Evolutionary conservation across 2,797 vertebrate species (phyloP), one percentile per base, ranked within the genome.

Genomic region (Oreortyx pictus): DNA sequence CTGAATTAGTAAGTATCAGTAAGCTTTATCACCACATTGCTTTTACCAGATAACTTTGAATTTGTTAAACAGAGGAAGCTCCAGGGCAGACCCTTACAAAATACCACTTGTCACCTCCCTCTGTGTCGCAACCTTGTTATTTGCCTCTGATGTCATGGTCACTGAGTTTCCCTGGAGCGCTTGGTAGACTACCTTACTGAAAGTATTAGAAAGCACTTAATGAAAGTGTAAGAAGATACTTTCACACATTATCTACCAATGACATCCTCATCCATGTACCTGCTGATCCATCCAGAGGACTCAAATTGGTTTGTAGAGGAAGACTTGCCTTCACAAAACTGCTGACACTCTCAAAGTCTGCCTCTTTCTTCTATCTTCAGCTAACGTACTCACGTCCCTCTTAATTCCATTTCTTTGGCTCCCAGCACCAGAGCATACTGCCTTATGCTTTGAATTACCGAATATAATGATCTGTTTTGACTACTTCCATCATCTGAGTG

Each of bases 1-100:
- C 24, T 79, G 71, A 73, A 84, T 60, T 83, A 94, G 84, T 62
- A 86, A 82, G 8, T 24, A 64, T 70, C 60, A 88, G 64, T 49
- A 86, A 37, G 60, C 17, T 78, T 70, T 66, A 50, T 50, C 19
- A 67, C 46, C 13, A n/a, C 56, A 24, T 8, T 44, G 29, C 2
- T 76, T 5, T 81, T 84, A 79, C 37, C 39, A 76, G 11, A 54
- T 76, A 3, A 62, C 24, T 61, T 6, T 23, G 35, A 39, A 56
- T 70, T 79, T 86, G 2, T 11, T 56, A 39, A 75, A 14, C 4
- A 31, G 10, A 19, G 27, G 7, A 70, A 76, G 27, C 46, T 14
- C 8, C 11, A 59, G 10, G 0, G 3, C 3, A 39, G 59, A 56
- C 33, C 6, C 20, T 70, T 59, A 64, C 29, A 60, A 20, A 62